phyloP scores from a whole-genome alignment of 1,140 invertebrate genomes.

The Sycobia sp. region DNA sequence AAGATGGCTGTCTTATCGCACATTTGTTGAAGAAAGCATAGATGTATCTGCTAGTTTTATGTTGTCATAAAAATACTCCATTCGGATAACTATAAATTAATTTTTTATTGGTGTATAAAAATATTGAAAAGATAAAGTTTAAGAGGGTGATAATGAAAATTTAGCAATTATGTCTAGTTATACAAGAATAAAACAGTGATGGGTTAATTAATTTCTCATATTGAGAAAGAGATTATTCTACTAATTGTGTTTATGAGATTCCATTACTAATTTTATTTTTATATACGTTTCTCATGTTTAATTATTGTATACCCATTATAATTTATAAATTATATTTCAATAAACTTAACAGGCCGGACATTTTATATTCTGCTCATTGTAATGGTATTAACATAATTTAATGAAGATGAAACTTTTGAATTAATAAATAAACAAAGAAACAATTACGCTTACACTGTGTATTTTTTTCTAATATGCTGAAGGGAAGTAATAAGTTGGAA shows the following conservation, averaged over 20 bases:
- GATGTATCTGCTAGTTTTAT: constrained; percentile 41
- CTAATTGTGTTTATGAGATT: constrained; percentile 17
- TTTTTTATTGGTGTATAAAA: constrained; percentile 31
- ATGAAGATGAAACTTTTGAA: constrained; percentile 24
- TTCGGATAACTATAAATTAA: constrained; percentile 43
- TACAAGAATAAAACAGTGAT: constrained; percentile 36
- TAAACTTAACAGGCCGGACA: constrained; percentile 34
- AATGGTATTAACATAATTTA: constrained; percentile 7
- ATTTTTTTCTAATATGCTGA: too few relatives aligned
- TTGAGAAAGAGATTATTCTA: constrained; percentile 31
- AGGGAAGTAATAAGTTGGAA: too few relatives aligned
- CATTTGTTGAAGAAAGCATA: constrained; percentile 43
- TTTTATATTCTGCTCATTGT: constrained; percentile 25
- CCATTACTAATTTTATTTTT: constrained; percentile 27
- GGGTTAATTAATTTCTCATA: constrained; percentile 37
- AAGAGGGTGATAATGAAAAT: constrained; percentile 38
- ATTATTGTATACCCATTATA: constrained; percentile 22
- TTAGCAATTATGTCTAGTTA: constrained; percentile 39
- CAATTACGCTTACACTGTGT: too few relatives aligned
- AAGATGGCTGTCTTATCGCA: constrained; percentile 35
- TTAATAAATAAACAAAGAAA: constrained; percentile 7
- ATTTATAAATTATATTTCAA: constrained; percentile 33
- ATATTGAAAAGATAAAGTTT: constrained; percentile 32
- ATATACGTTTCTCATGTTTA: background rate
- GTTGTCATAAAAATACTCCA: constrained; percentile 41